A percentile compares a stretch with the other conserved stretches of the same genome.
phyloP scores from a whole-genome alignment of 1,140 invertebrate genomes.

The Calephelis nemesis region DNA sequence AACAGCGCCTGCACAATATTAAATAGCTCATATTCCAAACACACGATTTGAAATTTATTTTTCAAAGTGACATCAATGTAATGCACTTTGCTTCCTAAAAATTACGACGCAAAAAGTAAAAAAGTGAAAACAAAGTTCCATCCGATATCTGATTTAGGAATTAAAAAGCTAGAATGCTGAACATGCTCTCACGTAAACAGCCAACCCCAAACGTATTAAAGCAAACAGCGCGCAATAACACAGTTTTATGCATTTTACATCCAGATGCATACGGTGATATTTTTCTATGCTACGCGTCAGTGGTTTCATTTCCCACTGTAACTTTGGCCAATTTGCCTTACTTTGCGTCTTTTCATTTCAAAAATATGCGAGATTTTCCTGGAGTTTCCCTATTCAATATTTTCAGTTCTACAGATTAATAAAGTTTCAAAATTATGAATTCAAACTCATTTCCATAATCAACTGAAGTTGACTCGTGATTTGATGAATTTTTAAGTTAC shows the following conservation, averaged over 20 bases:
- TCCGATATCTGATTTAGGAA: not conserved
- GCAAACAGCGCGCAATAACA: slow-evolving; percentile 44
- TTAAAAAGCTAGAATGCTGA: slow-evolving; percentile 10
- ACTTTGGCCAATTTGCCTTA: slow-evolving; percentile 15
- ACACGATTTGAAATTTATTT: no score
- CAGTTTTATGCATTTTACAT: slow-evolving; percentile 38
- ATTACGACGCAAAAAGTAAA: no score
- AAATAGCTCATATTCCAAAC: slow-evolving; percentile 38
- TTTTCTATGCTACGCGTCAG: slow-evolving; percentile 33
- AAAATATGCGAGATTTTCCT: slow-evolving; percentile 1
- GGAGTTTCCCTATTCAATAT: not conserved
- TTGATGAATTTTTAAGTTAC: not conserved
- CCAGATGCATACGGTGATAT: slow-evolving; percentile 33
- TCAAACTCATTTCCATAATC: slow-evolving; percentile 7
- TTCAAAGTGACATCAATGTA: no score
- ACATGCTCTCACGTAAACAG: slow-evolving; percentile 20
- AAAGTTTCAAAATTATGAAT: slow-evolving; percentile 10
- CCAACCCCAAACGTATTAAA: slow-evolving; percentile 43
- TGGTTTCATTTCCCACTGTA: slow-evolving; percentile 30
- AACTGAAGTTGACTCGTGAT: slow-evolving; percentile 3
- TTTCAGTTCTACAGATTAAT: slow-evolving; percentile 5
- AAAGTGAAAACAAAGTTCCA: not conserved
- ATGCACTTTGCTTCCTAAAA: no score
- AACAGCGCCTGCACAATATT: slow-evolving; percentile 53
- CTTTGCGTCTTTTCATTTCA: slow-evolving; percentile 8